Conservation (phyloP, 2,113 vertebrate genomes). For the Cathartes aura region DNA sequence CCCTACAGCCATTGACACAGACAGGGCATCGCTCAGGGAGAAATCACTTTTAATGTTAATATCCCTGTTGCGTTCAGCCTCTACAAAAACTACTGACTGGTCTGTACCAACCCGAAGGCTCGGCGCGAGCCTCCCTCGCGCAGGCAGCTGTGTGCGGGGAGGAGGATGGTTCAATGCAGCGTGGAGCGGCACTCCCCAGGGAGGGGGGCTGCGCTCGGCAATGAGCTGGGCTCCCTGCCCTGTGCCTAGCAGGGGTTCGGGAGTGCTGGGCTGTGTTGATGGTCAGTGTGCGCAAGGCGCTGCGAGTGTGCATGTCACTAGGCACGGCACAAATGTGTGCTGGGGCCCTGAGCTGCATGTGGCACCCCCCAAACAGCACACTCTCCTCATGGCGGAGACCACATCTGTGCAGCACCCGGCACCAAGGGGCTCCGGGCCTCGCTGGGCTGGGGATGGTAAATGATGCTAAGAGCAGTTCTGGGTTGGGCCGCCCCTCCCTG, state of each 20-base stretch:
- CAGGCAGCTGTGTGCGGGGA: neutral
- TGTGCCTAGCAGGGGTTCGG: neutral
- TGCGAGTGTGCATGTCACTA: neutral
- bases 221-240: neutral
- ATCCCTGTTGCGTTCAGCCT: neutral
- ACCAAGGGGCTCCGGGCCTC: neutral
- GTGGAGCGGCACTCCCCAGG: neutral
- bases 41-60: slow-evolving; percentile 52
- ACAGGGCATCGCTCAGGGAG: neutral
- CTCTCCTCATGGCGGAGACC: neutral
- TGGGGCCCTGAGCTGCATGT: neutral
- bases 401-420: neutral
- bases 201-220: neutral
- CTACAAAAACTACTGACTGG: slow-evolving; percentile 40
- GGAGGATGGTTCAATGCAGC: neutral
- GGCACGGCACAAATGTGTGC: neutral
- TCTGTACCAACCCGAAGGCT: neutral
- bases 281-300: neutral
- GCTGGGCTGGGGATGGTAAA: neutral
- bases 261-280: neutral
- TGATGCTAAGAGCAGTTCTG: slow-evolving; percentile 23
- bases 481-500: slow-evolving; percentile 12
- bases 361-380: neutral
- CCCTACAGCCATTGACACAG: neutral
- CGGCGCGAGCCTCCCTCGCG: neutral